A percentile compares a stretch with the other conserved stretches of the same genome.
Evolutionary conservation across 1,140 invertebrate species (phyloP).

Genomic region (Alviniconcha marisindica): DNA sequence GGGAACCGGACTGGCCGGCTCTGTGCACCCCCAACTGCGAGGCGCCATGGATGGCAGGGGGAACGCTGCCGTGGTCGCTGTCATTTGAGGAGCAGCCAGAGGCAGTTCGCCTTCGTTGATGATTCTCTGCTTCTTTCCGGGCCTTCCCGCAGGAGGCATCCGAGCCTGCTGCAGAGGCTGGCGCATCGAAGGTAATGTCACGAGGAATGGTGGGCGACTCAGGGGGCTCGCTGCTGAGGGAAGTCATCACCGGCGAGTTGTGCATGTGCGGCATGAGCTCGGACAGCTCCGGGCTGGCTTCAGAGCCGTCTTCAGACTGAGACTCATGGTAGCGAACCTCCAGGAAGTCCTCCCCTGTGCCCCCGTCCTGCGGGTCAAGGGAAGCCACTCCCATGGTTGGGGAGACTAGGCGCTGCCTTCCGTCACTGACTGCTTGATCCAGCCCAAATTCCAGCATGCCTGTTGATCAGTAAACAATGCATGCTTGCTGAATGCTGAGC

Average conservation of each 20-base stretch:
- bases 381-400: slow-evolving; percentile 61
- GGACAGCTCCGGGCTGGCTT: background rate
- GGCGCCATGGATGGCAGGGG: background rate
- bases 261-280: slow-evolving; percentile 43
- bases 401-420: slow-evolving; percentile 57
- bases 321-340: slow-evolving; percentile 64
- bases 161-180: background rate
- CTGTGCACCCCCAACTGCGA: slow-evolving; percentile 18
- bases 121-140: slow-evolving; percentile 34
- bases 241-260: slow-evolving; percentile 21
- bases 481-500: no score
- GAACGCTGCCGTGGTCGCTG: background rate
- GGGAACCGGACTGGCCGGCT: background rate
- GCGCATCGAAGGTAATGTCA: slow-evolving; percentile 29
- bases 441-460: slow-evolving; percentile 85
- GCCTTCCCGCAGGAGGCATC: slow-evolving; percentile 11
- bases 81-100: background rate
- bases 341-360: slow-evolving; percentile 64
- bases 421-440: slow-evolving; percentile 87
- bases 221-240: slow-evolving; percentile 50
- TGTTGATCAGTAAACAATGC: no score
- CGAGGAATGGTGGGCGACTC: slow-evolving; percentile 61
- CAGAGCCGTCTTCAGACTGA: background rate
- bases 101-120: slow-evolving; percentile 10
- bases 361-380: slow-evolving; percentile 48